These are phyloP conservation scores for Lasioglossum calceatum DNA, from an alignment of 2,888 invertebrate genomes.

Conservation along the genomic window DNA sequence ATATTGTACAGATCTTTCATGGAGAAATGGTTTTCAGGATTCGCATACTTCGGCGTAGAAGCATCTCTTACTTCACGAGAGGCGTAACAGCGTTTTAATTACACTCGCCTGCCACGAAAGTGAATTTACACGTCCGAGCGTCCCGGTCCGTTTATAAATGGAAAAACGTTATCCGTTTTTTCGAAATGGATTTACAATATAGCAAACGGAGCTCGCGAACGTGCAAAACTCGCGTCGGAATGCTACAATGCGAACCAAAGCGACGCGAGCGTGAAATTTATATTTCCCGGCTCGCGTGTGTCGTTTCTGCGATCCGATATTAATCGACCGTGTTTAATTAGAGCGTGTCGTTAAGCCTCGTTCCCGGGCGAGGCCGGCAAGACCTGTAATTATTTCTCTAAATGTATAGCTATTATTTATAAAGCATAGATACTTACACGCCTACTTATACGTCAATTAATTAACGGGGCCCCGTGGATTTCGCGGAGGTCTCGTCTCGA, in stretches of 20 bases:
- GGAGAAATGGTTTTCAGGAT: background rate
- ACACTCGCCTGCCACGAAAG: background rate
- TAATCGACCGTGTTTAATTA: background rate
- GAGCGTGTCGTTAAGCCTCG: background rate
- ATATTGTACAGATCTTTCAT: background rate
- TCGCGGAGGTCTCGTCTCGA: background rate
- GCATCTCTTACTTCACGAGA: background rate
- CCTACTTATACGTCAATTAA: slow-evolving; percentile 33
- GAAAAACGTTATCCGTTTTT: background rate
- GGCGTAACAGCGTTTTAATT: background rate
- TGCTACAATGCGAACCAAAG: background rate
- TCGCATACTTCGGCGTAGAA: background rate
- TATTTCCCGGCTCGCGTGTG: background rate
- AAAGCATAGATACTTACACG: slow-evolving; percentile 19
- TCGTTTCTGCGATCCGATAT: background rate
- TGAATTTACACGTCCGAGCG: background rate
- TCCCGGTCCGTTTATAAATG: background rate
- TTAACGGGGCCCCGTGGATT: background rate
- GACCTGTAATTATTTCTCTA: slow-evolving; percentile 28
- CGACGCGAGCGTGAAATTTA: background rate
- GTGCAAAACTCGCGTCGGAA: background rate
- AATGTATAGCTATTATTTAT: slow-evolving; percentile 42
- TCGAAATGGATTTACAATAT: background rate
- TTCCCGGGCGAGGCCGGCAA: background rate
- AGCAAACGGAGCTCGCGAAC: background rate